Percentiles rank a stretch among this genome's conserved stretches.
Conservation (phyloP, 2,888 invertebrate species). For the Teleiodes luculella region DNA sequence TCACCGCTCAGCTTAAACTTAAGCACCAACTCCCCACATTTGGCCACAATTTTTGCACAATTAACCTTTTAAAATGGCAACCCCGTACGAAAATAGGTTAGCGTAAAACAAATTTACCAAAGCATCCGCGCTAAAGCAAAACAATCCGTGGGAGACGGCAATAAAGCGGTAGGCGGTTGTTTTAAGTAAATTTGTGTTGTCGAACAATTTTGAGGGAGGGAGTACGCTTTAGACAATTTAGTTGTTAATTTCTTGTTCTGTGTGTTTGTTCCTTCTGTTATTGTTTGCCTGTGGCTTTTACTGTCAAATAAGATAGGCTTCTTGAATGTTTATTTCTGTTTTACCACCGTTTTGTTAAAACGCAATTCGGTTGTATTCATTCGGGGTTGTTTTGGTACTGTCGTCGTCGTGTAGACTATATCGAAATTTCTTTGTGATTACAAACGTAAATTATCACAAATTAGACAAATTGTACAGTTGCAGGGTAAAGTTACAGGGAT, state of each 20-base stretch:
- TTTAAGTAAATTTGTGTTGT: conserved; percentile 9
- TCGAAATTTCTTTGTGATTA: background rate
- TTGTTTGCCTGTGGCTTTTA: conserved; percentile 2
- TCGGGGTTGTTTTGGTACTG: background rate
- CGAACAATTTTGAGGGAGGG: conserved; percentile 1
- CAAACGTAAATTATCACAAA: background rate
- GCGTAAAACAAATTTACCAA: background rate
- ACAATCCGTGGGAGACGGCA: background rate
- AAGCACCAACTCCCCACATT: conserved; percentile 39
- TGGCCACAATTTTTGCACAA: conserved; percentile 44
- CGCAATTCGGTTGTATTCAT: background rate
- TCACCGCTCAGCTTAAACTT: background rate
- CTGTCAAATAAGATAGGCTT: conserved; percentile 1
- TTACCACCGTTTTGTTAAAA: background rate
- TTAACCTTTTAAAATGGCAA: conserved; percentile 41
- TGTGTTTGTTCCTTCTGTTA: conserved; percentile 8
- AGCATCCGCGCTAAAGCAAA: background rate
- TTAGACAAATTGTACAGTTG: no score
- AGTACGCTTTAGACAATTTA: conserved; percentile 13
- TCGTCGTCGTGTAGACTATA: background rate
- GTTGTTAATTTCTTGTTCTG: conserved; percentile 20
- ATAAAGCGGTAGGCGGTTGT: background rate
- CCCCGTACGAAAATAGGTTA: conserved; percentile 20
- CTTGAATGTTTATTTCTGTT: conserved; percentile 8
- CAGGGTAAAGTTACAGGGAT: no score